phyloP scores from a whole-genome alignment of 2,113 vertebrate genomes.

The Jacana jacana region DNA sequence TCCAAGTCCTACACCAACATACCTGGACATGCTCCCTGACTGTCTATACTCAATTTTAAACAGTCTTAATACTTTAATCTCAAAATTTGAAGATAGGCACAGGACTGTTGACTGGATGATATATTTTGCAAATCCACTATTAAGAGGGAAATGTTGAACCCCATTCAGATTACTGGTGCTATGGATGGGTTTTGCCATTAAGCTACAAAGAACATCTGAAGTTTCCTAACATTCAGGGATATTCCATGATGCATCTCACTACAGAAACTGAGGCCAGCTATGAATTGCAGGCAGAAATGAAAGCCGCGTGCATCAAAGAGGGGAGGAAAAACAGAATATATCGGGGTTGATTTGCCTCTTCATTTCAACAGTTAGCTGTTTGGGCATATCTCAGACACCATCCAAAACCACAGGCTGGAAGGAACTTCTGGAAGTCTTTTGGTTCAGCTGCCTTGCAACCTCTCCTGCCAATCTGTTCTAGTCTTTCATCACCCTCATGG shows the following conservation, averaged over 20 bases:
- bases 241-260: background rate
- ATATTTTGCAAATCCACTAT: background rate
- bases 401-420: background rate
- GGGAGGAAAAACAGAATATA: background rate
- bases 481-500: background rate
- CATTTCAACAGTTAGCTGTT: background rate
- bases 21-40: background rate
- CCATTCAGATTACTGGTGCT: rapidly evolving
- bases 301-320: background rate
- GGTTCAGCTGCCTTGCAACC: background rate
- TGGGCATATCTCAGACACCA: background rate
- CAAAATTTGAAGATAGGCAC: background rate
- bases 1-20: background rate
- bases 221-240: background rate
- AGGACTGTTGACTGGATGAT: background rate
- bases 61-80: background rate
- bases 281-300: background rate
- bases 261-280: background rate
- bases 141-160: background rate
- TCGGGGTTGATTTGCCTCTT: background rate
- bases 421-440: background rate
- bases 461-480: background rate
- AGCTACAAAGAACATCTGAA: background rate
- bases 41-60: background rate
- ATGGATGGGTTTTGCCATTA: background rate